Percentiles rank a stretch among this genome's conserved stretches.
Conservation (phyloP, 2,888 invertebrate species). For the Leptura quadrifasciata region DNA sequence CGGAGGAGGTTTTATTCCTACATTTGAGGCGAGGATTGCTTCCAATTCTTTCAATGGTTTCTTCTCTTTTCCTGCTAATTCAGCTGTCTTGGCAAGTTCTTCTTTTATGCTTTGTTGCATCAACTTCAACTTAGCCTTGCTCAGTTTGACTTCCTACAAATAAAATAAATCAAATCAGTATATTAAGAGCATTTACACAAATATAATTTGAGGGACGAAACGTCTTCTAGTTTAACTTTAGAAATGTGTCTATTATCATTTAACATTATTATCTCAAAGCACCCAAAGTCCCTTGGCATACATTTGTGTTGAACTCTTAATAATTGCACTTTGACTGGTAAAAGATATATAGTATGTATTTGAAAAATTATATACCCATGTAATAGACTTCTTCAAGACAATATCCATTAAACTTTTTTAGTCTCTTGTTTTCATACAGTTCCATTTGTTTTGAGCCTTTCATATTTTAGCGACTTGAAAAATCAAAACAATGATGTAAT, state of each 20-base stretch:
- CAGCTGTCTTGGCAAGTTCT: constrained; percentile 24
- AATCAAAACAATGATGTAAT: too few species aligned
- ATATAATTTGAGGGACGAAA: constrained; percentile 57
- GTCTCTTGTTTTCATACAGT: too few species aligned
- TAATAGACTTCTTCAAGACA: too few species aligned
- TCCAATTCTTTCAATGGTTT: background rate
- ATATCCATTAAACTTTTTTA: too few species aligned
- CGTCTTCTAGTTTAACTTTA: constrained; percentile 33
- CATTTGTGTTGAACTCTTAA: constrained; percentile 66
- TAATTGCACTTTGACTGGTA: constrained; percentile 46
- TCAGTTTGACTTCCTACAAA: constrained; percentile 64
- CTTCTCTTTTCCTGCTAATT: constrained; percentile 2
- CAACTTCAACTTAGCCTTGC: constrained; percentile 63
- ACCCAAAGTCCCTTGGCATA: constrained; percentile 53
- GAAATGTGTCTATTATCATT: background rate
- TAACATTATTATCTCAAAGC: background rate
- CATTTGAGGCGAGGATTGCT: background rate
- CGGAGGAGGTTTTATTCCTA: constrained; percentile 14
- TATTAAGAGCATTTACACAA: constrained; percentile 67
- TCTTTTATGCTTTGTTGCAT: constrained; percentile 49
- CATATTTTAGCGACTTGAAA: too few species aligned
- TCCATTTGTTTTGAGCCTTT: too few species aligned
- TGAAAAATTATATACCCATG: background rate
- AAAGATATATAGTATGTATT: background rate
- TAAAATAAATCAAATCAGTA: constrained; percentile 54